A percentile compares a stretch with the other conserved stretches of the same genome.
Evolutionary conservation across 1,140 invertebrate genomes (phyloP).

Genomic region (Brachionus angularis): DNA sequence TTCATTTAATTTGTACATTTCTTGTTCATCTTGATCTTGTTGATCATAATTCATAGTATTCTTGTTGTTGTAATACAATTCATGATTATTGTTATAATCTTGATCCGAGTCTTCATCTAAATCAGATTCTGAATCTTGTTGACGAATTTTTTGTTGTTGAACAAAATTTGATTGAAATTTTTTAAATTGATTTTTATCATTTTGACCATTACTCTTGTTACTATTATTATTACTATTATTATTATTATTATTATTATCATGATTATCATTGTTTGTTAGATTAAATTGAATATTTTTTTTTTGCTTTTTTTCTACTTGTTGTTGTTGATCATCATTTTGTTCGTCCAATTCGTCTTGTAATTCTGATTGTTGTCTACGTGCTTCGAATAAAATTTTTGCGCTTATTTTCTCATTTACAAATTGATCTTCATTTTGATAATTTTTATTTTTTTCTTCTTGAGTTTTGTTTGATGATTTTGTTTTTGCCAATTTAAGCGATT

Average conservation of each 20-base stretch:
- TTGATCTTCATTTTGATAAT: neutral
- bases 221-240: too few species aligned
- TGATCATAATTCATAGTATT: too few species aligned
- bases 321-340: neutral
- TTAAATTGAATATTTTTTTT: neutral
- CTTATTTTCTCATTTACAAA: constrained; percentile 36
- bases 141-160: constrained; percentile 10
- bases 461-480: neutral
- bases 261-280: too few species aligned
- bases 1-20: constrained; percentile 67
- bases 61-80: too few species aligned
- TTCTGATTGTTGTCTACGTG: constrained; percentile 26
- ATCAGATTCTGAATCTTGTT: constrained; percentile 6
- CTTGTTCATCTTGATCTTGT: neutral
- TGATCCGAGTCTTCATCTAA: neutral
- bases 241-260: too few species aligned
- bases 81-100: neutral
- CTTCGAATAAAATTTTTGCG: constrained; percentile 20
- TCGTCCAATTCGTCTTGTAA: constrained; percentile 29
- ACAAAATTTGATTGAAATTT: neutral
- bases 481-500: constrained; percentile 40
- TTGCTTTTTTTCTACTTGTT: neutral
- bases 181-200: neutral
- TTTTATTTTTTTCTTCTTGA: neutral
- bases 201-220: neutral